Conservation (phyloP, 2,113 vertebrate species). For the Pimephales promelas region DNA sequence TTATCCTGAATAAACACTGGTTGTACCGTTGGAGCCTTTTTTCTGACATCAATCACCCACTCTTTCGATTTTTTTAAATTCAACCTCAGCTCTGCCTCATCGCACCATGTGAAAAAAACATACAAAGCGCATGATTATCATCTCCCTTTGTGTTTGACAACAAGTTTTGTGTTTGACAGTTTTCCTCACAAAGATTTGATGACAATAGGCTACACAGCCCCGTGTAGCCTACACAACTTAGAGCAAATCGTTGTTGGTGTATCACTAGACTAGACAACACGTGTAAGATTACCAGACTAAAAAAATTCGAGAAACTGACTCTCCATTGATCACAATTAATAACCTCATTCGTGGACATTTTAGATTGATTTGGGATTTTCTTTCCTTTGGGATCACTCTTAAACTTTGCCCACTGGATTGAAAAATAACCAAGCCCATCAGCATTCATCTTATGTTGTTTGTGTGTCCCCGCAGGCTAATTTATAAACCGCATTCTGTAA, state of each 20-base stretch:
- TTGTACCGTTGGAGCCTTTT: too few relatives aligned
- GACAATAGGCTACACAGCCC: too few relatives aligned
- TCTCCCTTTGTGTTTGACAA: neutral
- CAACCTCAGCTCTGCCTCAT: too few relatives aligned
- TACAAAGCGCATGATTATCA: too few relatives aligned
- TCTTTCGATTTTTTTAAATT: neutral
- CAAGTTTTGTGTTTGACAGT: neutral
- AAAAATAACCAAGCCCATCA: neutral
- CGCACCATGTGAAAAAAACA: too few relatives aligned
- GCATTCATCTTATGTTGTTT: constrained; percentile 24
- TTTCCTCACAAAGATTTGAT: too few relatives aligned
- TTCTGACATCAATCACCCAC: too few relatives aligned
- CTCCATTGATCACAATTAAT: neutral
- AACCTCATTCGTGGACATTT: neutral
- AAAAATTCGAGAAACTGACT: neutral
- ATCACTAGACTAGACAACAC: neutral
- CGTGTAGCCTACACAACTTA: too few relatives aligned
- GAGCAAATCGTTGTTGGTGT: neutral
- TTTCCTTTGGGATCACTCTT: neutral
- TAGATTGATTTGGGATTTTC: neutral
- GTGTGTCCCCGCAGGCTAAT: constrained; percentile 21
- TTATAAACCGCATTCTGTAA: constrained; percentile 12
- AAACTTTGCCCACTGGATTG: neutral
- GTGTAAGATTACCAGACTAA: neutral
- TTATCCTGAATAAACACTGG: too few relatives aligned